phyloP scores from a whole-genome alignment of 1,140 invertebrate species.

The Cotesia vestalis region DNA sequence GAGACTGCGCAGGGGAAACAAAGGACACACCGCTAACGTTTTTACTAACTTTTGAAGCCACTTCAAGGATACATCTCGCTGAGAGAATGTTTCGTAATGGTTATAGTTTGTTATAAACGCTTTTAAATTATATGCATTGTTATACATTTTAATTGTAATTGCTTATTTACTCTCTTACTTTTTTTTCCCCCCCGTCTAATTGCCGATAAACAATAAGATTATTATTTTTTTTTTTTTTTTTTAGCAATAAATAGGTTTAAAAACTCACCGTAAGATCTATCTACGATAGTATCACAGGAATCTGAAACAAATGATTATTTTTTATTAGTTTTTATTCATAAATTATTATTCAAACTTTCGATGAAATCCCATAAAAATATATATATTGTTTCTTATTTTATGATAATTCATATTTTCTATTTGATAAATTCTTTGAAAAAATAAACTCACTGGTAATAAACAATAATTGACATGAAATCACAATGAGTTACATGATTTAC shows the following conservation, averaged over 20 bases:
- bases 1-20: conserved; percentile 17
- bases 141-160: too few species aligned
- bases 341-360: background rate
- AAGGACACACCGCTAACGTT: conserved; percentile 20
- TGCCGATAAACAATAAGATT: background rate
- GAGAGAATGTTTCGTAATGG: background rate
- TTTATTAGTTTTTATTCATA: background rate
- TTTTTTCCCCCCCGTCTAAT: background rate
- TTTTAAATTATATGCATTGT: too few species aligned
- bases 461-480: conserved; percentile 23
- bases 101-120: background rate
- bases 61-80: too few species aligned
- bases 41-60: background rate
- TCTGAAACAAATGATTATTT: conserved; percentile 20
- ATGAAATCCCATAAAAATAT: too few species aligned
- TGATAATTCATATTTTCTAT: conserved; percentile 3
- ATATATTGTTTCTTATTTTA: background rate
- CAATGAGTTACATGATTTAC: conserved; percentile 14
- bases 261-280: conserved; percentile 34
- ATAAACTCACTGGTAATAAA: conserved; percentile 28
- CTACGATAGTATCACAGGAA: conserved; percentile 31
- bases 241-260: background rate
- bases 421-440: conserved; percentile 22
- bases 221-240: background rate
- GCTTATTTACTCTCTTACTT: too few species aligned